A percentile compares a stretch with the other conserved stretches of the same genome.
phyloP scores from a whole-genome alignment of 2,797 vertebrate genomes.

The Sebastolobus altivelis region DNA sequence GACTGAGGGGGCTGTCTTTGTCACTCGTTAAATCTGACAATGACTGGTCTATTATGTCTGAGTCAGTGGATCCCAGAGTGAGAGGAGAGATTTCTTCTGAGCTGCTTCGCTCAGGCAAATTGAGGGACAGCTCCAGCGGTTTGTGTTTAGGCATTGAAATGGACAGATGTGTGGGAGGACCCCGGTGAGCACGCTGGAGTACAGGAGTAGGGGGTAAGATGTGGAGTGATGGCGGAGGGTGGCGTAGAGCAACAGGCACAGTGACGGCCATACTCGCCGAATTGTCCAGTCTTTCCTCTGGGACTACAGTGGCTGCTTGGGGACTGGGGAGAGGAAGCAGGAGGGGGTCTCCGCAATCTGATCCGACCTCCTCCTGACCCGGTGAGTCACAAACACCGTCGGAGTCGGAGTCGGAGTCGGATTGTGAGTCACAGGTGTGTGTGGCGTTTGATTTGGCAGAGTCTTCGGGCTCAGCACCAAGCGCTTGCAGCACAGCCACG shows the following conservation, averaged over 20 bases:
- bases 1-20: conserved; percentile 74
- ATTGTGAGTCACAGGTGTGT: conserved; percentile 51
- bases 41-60: conserved; percentile 49
- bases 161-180: conserved; percentile 31
- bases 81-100: conserved; percentile 76
- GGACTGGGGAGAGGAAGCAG: conserved; percentile 85
- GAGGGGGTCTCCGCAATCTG: conserved; percentile 63
- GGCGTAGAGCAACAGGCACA: conserved; percentile 55
- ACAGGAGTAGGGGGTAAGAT: conserved; percentile 71
- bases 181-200: conserved; percentile 29
- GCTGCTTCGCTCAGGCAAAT: conserved; percentile 52
- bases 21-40: conserved; percentile 57
- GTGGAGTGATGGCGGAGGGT: conserved; percentile 74
- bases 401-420: conserved; percentile 77
- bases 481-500: conserved; percentile 82
- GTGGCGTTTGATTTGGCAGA: conserved; percentile 22
- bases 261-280: conserved; percentile 62
- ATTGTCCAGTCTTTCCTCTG: conserved; percentile 84
- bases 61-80: conserved; percentile 77
- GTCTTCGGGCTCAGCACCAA: conserved; percentile 65
- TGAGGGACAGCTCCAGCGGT: conserved; percentile 46
- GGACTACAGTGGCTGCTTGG: conserved; percentile 89
- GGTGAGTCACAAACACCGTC: conserved; percentile 79
- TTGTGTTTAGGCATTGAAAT: conserved; percentile 49
- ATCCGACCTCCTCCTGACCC: conserved; percentile 69